These are phyloP conservation scores for Alviniconcha strummeri DNA, from an alignment of 2,888 invertebrate species.

Conservation along the genomic window DNA sequence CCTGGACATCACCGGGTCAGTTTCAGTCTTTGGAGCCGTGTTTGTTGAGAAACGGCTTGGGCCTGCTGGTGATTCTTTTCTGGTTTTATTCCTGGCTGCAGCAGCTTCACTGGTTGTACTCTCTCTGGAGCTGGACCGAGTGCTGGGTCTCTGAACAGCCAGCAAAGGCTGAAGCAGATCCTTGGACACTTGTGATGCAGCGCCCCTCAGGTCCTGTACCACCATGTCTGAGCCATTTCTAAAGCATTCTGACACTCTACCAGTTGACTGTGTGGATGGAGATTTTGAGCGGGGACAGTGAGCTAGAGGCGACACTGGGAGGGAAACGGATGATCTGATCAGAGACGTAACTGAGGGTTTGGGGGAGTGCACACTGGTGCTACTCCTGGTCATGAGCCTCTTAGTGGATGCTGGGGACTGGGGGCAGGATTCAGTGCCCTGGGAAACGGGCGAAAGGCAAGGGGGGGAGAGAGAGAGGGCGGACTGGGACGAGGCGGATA, in stretches of 20 bases:
- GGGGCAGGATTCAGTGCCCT: not conserved
- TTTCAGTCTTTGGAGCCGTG: too few species aligned
- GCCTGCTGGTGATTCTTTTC: too few species aligned
- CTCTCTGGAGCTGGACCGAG: not conserved
- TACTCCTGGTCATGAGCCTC: not conserved
- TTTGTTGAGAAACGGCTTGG: too few species aligned
- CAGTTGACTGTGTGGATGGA: not conserved
- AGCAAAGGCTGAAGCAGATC: not conserved
- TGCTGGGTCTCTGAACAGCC: not conserved
- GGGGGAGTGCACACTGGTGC: not conserved
- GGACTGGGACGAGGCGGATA: not conserved
- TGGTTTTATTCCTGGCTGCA: not conserved
- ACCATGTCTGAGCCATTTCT: not conserved
- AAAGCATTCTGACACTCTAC: not conserved
- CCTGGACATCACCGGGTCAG: too few species aligned
- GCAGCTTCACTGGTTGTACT: not conserved
- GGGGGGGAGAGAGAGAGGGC: not conserved
- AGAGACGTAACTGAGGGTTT: not conserved
- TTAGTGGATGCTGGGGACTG: not conserved
- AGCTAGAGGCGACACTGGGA: conserved; percentile 4
- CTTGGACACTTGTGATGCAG: not conserved
- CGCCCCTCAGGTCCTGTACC: not conserved
- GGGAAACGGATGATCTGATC: not conserved
- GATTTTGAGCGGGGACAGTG: not conserved
- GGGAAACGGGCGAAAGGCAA: conserved; percentile 4